phyloP scores from a whole-genome alignment of 1,140 invertebrate genomes.

The Steinernema feltiae region DNA sequence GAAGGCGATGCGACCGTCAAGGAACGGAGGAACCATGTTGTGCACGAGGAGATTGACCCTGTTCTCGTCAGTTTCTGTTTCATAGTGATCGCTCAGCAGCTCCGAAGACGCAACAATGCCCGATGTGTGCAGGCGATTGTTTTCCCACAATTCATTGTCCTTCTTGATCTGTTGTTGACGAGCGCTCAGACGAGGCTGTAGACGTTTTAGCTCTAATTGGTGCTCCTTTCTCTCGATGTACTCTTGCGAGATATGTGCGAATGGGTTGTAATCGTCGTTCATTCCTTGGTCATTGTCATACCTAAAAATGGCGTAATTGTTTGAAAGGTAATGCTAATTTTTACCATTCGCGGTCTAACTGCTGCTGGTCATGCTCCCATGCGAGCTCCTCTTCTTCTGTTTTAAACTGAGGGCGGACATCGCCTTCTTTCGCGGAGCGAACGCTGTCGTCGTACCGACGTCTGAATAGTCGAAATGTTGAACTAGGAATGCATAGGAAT shows the following conservation, averaged over 20 bases:
- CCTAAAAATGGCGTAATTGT: conserved; percentile 62
- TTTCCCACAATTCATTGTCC: conserved; percentile 97
- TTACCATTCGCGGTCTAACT: conserved; percentile 93
- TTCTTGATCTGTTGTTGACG: conserved; percentile 58
- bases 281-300: conserved; percentile 88
- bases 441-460: conserved; percentile 16
- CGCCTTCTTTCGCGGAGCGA: conserved; percentile 23
- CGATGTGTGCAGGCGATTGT: conserved; percentile 67
- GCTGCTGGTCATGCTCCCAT: conserved; percentile 87
- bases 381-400: conserved; percentile 68
- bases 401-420: conserved; percentile 35
- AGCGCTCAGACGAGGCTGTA: conserved; percentile 54
- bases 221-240: conserved; percentile 54
- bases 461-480: too few relatives aligned
- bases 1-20: conserved; percentile 96
- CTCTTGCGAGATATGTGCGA: conserved; percentile 72
- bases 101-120: conserved; percentile 87
- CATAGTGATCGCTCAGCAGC: conserved; percentile 83
- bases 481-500: too few relatives aligned
- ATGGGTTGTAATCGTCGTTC: conserved; percentile 86
- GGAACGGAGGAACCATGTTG: conserved; percentile 95
- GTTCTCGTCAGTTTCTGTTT: conserved; percentile 76
- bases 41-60: conserved; percentile 91
- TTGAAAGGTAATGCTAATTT: conserved; percentile 45
- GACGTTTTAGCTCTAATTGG: conserved; percentile 47